These are phyloP conservation scores for Cenopis cana DNA, from an alignment of 2,888 invertebrate genomes.

Conservation along the genomic window DNA sequence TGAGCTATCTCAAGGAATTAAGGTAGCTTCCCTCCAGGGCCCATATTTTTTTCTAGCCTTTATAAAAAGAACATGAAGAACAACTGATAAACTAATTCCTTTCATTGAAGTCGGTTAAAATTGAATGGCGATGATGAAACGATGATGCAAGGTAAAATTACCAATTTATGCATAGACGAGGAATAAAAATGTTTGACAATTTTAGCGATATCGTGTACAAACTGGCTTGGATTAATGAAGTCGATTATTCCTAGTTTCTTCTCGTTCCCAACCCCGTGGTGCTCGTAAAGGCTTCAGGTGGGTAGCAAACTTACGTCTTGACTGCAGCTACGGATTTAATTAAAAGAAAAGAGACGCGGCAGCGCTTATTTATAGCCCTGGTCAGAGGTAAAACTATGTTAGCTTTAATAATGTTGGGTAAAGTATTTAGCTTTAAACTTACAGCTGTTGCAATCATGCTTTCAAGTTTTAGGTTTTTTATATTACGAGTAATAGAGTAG, in stretches of 20 bases:
- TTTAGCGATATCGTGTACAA: not conserved
- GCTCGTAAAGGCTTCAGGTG: constrained; percentile 20
- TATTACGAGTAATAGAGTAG: no score
- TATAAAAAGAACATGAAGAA: no score
- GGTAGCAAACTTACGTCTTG: constrained; percentile 25
- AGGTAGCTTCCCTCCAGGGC: no score
- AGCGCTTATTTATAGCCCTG: constrained; percentile 14
- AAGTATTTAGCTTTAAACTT: constrained; percentile 14
- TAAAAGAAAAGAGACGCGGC: constrained; percentile 23
- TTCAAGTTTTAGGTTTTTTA: not conserved
- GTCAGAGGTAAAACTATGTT: constrained; percentile 16
- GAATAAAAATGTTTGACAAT: no score
- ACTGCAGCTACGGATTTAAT: constrained; percentile 26
- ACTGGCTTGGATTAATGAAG: constrained; percentile 3
- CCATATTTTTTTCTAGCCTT: no score
- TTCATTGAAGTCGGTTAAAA: no score
- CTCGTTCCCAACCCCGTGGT: not conserved
- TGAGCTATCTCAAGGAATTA: no score
- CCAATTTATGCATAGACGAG: no score
- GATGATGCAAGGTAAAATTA: no score
- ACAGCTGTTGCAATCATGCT: constrained; percentile 1
- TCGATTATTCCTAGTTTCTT: constrained; percentile 15
- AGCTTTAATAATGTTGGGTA: constrained; percentile 19
- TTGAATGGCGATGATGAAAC: no score
- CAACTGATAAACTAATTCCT: no score